Conservation (phyloP, 2,113 vertebrate species). For the Neoarius graeffei region DNA sequence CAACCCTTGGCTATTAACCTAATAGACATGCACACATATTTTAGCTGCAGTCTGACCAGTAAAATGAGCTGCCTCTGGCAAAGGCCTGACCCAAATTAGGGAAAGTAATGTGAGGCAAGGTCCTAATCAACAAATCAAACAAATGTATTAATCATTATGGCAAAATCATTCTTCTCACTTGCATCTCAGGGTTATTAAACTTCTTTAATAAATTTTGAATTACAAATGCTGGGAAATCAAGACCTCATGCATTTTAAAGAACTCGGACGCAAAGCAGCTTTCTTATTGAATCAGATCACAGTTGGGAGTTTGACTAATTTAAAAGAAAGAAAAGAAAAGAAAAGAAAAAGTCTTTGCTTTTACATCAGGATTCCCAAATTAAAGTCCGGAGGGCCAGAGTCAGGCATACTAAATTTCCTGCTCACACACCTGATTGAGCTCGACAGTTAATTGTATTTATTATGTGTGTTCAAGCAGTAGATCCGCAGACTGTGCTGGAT, state of each 20-base stretch:
- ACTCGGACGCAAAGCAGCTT: constrained; percentile 14
- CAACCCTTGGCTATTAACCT: constrained; percentile 1
- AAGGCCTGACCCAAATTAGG: constrained; percentile 56
- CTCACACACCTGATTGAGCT: neutral
- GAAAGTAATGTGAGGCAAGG: constrained; percentile 41
- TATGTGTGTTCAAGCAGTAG: neutral
- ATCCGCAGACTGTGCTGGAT: neutral
- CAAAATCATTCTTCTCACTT: constrained; percentile 47
- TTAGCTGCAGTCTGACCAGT: constrained; percentile 27
- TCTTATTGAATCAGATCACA: constrained; percentile 30
- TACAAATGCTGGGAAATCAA: constrained; percentile 48
- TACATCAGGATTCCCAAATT: neutral
- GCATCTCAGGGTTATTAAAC: constrained; percentile 46
- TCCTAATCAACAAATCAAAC: constrained; percentile 40
- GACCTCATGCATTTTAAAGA: constrained; percentile 51
- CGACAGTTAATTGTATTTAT: neutral
- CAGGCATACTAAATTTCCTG: neutral
- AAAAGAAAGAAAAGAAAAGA: too few species aligned
- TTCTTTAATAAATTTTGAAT: constrained; percentile 47
- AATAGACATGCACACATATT: constrained; percentile 44
- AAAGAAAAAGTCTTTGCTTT: neutral
- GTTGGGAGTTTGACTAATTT: neutral
- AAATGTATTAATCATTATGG: constrained; percentile 53
- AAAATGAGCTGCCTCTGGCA: constrained; percentile 52
- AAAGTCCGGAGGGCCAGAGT: neutral